Conservation (phyloP, 2,113 vertebrate genomes). For the Oncorhynchus gorbuscha region DNA sequence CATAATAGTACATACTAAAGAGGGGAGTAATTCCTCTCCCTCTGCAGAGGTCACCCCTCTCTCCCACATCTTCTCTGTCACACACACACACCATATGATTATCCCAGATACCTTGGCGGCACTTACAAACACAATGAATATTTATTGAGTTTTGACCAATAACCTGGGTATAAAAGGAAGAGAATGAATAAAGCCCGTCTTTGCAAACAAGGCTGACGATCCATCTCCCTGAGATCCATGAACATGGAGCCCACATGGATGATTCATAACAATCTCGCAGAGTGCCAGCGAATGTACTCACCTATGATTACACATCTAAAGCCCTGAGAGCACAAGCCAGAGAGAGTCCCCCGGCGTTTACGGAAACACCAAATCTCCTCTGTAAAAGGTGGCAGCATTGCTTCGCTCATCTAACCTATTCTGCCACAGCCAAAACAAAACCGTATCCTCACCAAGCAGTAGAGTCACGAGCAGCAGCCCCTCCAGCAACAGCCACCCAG, state of each 20-base stretch:
- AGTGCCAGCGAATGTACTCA: not conserved
- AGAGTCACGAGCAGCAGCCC: not conserved
- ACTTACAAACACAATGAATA: too few species aligned
- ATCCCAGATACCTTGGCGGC: too few species aligned
- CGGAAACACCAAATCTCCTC: not conserved
- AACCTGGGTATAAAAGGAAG: not conserved
- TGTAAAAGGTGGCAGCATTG: conserved; percentile 1
- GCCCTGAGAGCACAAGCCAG: not conserved
- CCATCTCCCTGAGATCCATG: not conserved
- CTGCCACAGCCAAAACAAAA: conserved; percentile 1
- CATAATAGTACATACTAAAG: conserved; percentile 21
- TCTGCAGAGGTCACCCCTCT: conserved; percentile 12
- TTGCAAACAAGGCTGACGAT: not conserved
- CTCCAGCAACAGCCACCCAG: not conserved
- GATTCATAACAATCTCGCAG: not conserved
- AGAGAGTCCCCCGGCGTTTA: not conserved
- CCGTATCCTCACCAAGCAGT: not conserved
- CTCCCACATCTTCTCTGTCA: not conserved
- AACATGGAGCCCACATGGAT: not conserved
- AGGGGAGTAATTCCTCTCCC: conserved; percentile 25
- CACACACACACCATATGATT: not conserved
- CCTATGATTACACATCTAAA: not conserved
- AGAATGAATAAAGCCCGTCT: not conserved
- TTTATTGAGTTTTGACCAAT: too few species aligned
- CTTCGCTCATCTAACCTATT: not conserved